Evolutionary conservation across 2,797 vertebrate genomes (phyloP).

Genomic region (Threskiornis aethiopicus): DNA sequence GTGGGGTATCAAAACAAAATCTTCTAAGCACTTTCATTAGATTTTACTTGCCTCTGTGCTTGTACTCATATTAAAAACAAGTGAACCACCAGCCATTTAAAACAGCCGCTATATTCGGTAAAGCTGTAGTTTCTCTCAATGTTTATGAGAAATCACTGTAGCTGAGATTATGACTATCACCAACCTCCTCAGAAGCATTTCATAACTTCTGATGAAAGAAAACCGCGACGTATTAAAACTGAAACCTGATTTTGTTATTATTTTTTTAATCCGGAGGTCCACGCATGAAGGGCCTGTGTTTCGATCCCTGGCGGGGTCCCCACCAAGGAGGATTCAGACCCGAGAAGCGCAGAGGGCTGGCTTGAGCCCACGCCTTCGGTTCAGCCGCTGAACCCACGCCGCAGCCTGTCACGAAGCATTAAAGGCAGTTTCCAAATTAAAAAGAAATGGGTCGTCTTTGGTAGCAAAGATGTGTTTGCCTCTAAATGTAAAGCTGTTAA

Average conservation of each 20-base stretch:
- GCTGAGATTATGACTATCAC: conserved; percentile 54
- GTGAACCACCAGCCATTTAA: conserved; percentile 54
- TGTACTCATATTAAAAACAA: conserved; percentile 54
- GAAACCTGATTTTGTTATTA: neutral
- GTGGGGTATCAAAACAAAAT: conserved; percentile 62
- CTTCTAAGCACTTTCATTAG: conserved; percentile 59
- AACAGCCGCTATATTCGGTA: conserved; percentile 43
- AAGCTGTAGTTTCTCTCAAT: conserved; percentile 20
- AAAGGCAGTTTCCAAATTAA: conserved; percentile 8
- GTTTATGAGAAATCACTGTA: conserved; percentile 30
- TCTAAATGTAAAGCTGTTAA: conserved; percentile 24
- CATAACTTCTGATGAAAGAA: conserved; percentile 38
- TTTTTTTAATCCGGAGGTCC: neutral
- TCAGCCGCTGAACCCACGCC: neutral
- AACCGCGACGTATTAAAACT: neutral
- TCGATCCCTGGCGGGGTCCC: neutral
- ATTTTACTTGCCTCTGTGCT: conserved; percentile 60
- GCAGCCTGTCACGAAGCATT: neutral
- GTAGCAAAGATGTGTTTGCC: conserved; percentile 4
- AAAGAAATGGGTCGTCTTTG: neutral
- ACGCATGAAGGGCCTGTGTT: neutral
- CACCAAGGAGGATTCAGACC: neutral
- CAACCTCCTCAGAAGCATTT: conserved; percentile 50
- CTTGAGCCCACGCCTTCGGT: neutral
- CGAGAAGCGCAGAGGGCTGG: neutral